phyloP scores from a whole-genome alignment of 2,113 vertebrate genomes.

The Percopsis transmontana region DNA sequence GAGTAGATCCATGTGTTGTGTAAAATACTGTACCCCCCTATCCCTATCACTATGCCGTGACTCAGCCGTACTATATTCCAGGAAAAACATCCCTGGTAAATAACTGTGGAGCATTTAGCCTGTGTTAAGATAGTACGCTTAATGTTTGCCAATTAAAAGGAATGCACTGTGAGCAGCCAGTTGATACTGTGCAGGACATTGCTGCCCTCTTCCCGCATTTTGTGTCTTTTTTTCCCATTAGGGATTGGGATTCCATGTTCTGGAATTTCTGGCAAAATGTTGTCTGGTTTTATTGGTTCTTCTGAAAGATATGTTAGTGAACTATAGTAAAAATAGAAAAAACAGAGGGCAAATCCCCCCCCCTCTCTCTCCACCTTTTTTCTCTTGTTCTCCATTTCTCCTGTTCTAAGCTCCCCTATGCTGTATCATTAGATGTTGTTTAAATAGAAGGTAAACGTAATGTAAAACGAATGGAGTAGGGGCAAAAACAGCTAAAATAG shows the following conservation, averaged over 20 bases:
- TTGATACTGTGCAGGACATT: no score
- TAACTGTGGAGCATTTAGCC: no score
- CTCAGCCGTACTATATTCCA: neutral
- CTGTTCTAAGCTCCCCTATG: neutral
- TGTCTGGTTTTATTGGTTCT: conserved; percentile 15
- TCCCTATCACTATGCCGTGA: neutral
- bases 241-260: conserved; percentile 35
- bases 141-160: no score
- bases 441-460: neutral
- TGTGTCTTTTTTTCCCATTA: no score
- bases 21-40: neutral
- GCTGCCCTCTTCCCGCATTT: no score
- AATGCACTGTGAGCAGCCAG: no score
- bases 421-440: neutral
- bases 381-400: neutral
- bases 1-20: conserved; percentile 40
- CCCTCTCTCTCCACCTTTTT: neutral
- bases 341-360: neutral
- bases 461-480: neutral
- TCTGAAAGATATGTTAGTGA: conserved; percentile 15
- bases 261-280: conserved; percentile 26
- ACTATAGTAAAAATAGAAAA: neutral
- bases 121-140: no score
- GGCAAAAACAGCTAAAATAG: neutral
- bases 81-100: neutral